These are phyloP conservation scores for Ctenicera cuprea DNA, from an alignment of 2,888 invertebrate genomes.

Conservation along the genomic window DNA sequence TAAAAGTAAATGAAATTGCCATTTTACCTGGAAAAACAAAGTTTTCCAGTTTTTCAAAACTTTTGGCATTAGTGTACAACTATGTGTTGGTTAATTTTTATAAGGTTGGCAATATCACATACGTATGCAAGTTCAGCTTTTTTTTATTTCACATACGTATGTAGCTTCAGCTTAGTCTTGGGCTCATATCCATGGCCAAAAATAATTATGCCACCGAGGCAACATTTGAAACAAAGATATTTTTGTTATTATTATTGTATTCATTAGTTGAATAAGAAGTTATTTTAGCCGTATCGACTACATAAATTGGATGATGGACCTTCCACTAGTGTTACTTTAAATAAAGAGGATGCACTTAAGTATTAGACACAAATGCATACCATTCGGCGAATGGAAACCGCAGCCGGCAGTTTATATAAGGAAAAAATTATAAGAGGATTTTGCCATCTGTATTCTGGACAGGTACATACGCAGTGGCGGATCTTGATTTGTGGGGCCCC, in stretches of 20 bases:
- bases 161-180: too few relatives aligned
- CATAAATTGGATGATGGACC: conserved; percentile 94
- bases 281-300: conserved; percentile 90
- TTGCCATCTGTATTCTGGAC: conserved; percentile 98
- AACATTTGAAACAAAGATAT: conserved; percentile 59
- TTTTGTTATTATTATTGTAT: not conserved
- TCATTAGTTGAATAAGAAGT: too few relatives aligned
- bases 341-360: conserved; percentile 89
- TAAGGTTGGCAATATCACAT: too few relatives aligned
- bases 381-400: conserved; percentile 95
- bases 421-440: conserved; percentile 97
- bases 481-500: too few relatives aligned
- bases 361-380: conserved; percentile 88
- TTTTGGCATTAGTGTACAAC: too few relatives aligned
- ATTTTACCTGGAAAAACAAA: too few relatives aligned
- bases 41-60: too few relatives aligned
- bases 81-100: too few relatives aligned
- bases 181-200: conserved; percentile 67
- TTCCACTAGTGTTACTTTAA: conserved; percentile 81
- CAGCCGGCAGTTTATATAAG: conserved; percentile 96
- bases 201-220: conserved; percentile 77
- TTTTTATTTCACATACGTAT: too few relatives aligned
- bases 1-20: too few relatives aligned
- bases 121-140: too few relatives aligned
- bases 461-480: too few relatives aligned